These are phyloP conservation scores for Drosophila santomea DNA, from an alignment of 1,140 invertebrate genomes.

Conservation along the genomic window DNA sequence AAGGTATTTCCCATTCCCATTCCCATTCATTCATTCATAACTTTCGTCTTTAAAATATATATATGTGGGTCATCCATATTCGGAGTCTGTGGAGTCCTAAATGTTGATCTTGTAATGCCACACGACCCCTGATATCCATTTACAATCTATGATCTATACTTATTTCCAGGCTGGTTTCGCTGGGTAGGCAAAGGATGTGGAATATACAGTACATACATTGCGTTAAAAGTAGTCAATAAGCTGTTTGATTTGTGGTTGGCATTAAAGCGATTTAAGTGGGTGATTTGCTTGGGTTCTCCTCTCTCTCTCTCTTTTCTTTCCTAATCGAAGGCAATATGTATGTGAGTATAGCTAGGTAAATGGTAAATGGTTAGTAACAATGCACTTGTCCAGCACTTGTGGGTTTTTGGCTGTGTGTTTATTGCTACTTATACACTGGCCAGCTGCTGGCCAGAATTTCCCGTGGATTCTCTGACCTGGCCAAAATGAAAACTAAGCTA, in stretches of 20 bases:
- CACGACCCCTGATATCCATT: constrained; percentile 31
- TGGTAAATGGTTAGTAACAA: constrained; percentile 51
- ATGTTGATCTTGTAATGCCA: not conserved
- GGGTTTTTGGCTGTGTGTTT: constrained; percentile 24
- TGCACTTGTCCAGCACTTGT: constrained; percentile 62
- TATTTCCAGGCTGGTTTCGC: constrained; percentile 10
- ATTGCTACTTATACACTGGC: constrained; percentile 61
- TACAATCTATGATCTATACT: constrained; percentile 28
- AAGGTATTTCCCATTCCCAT: constrained; percentile 28
- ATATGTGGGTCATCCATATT: constrained; percentile 5
- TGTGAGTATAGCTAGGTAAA: constrained; percentile 42
- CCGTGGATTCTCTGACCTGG: constrained; percentile 24
- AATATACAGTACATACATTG: constrained; percentile 17
- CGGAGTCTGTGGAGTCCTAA: not conserved
- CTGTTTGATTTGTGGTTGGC: constrained; percentile 73
- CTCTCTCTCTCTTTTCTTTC: constrained; percentile 2
- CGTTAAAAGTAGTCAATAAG: constrained; percentile 68
- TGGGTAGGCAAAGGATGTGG: constrained; percentile 26
- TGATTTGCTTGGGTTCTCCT: constrained; percentile 42
- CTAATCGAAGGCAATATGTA: constrained; percentile 54
- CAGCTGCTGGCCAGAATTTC: constrained; percentile 6
- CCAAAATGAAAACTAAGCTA: constrained; percentile 70
- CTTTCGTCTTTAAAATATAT: constrained; percentile 46
- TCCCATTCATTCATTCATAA: constrained; percentile 36
- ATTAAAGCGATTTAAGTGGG: constrained; percentile 73